Percentiles rank a stretch among this genome's conserved stretches.
phyloP scores from a whole-genome alignment of 2,797 vertebrate species.

The Loriculus beryllinus region DNA sequence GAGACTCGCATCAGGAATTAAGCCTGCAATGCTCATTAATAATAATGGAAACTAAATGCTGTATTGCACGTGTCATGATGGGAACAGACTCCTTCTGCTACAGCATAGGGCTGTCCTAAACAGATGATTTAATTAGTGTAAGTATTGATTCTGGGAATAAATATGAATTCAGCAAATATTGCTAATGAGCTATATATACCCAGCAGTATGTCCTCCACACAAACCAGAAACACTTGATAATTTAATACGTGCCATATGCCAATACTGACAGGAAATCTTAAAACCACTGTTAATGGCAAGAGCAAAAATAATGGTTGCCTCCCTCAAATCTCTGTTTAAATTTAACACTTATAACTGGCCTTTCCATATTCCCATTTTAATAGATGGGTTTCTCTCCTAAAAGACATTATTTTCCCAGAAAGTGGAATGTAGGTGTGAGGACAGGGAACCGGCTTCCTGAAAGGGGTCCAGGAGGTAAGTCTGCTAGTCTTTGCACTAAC shows the following conservation, averaged over 20 bases:
- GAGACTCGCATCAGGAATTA: constrained; percentile 41
- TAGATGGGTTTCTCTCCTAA: neutral
- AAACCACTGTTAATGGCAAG: neutral
- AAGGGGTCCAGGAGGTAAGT: neutral
- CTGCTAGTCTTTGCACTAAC: neutral
- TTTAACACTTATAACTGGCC: neutral
- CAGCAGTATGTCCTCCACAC: constrained; percentile 12
- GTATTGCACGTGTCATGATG: neutral
- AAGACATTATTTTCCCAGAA: neutral
- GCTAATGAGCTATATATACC: constrained; percentile 41
- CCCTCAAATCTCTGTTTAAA: neutral
- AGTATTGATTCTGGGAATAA: constrained; percentile 58
- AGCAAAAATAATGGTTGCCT: neutral
- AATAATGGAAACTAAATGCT: constrained; percentile 56
- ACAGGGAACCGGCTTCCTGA: neutral
- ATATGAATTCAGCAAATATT: constrained; percentile 49
- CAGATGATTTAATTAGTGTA: constrained; percentile 56
- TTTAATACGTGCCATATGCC: neutral
- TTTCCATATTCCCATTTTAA: neutral
- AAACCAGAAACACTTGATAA: constrained; percentile 32
- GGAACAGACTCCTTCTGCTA: neutral
- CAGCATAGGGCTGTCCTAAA: constrained; percentile 46
- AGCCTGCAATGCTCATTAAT: constrained; percentile 58
- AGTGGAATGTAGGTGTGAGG: neutral
- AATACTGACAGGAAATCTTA: constrained; percentile 9